phyloP scores from a whole-genome alignment of 2,888 invertebrate genomes.

The Parthenolecanium corni region DNA sequence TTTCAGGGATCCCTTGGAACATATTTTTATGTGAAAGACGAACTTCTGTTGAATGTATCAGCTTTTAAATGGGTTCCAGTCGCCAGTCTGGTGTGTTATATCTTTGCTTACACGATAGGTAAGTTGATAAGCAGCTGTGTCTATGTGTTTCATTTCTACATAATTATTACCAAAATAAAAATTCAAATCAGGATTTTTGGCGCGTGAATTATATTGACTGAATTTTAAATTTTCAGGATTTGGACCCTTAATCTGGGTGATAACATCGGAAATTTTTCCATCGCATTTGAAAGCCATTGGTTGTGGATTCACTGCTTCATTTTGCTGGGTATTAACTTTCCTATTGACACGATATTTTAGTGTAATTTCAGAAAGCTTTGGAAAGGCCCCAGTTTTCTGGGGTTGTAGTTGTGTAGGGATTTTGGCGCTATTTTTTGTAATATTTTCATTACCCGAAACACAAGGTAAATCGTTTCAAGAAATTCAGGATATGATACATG shows the following conservation, averaged over 20 bases:
- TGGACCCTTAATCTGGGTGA: constrained; percentile 71
- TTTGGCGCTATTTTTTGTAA: constrained; percentile 55
- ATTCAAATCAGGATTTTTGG: too few species aligned
- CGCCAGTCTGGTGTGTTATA: constrained; percentile 56
- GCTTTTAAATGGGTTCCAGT: constrained; percentile 58
- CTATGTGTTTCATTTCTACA: too few species aligned
- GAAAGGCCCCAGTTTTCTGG: constrained; percentile 58
- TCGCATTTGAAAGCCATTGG: constrained; percentile 65
- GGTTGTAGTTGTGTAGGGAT: constrained; percentile 54
- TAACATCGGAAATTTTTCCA: constrained; percentile 72
- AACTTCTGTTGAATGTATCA: constrained; percentile 39
- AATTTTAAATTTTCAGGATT: constrained; percentile 41
- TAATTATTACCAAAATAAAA: too few species aligned
- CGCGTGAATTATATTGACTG: too few species aligned
- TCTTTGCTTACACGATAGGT: constrained; percentile 61
- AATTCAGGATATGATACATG: constrained; percentile 33
- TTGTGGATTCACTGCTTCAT: constrained; percentile 60
- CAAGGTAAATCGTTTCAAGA: constrained; percentile 32
- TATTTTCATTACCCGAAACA: constrained; percentile 52
- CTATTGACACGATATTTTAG: constrained; percentile 60
- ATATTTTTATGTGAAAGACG: constrained; percentile 50
- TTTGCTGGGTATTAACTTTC: constrained; percentile 66
- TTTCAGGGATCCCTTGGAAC: constrained; percentile 44
- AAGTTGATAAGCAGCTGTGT: too few species aligned
- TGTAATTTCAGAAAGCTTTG: constrained; percentile 46